These are phyloP conservation scores for Neodiprion pinetum DNA, from an alignment of 1,140 invertebrate species.

Conservation along the genomic window DNA sequence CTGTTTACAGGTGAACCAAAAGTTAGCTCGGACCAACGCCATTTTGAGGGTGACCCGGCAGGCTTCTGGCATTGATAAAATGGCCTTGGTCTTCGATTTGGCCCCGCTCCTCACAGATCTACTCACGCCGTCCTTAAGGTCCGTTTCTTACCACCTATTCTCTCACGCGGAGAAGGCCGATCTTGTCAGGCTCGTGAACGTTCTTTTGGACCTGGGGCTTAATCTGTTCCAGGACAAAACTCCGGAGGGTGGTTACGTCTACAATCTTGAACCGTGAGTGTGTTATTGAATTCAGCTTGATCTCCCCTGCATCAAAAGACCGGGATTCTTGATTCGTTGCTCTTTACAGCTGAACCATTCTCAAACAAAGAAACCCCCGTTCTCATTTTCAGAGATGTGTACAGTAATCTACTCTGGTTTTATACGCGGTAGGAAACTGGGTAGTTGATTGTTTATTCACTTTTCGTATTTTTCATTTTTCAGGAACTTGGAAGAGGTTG, in stretches of 20 bases:
- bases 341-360: background rate
- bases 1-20: constrained; percentile 64
- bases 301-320: background rate
- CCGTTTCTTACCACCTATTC: constrained; percentile 79
- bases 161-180: constrained; percentile 77
- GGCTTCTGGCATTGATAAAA: constrained; percentile 66
- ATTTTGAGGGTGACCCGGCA: constrained; percentile 67
- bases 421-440: background rate
- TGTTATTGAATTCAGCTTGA: background rate
- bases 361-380: too few relatives aligned
- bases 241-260: constrained; percentile 80
- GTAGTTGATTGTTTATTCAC: constrained; percentile 11
- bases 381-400: too few relatives aligned
- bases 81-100: constrained; percentile 72
- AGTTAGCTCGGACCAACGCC: constrained; percentile 63
- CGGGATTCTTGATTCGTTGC: background rate
- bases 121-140: constrained; percentile 78
- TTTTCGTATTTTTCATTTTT: constrained; percentile 18
- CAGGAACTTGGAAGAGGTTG: constrained; percentile 60
- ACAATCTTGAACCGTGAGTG: constrained; percentile 83
- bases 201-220: constrained; percentile 91
- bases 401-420: background rate
- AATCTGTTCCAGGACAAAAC: constrained; percentile 83
- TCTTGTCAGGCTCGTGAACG: constrained; percentile 74
- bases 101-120: constrained; percentile 79